phyloP scores from a whole-genome alignment of 2,888 invertebrate species.

The Drosophila meridiana region DNA sequence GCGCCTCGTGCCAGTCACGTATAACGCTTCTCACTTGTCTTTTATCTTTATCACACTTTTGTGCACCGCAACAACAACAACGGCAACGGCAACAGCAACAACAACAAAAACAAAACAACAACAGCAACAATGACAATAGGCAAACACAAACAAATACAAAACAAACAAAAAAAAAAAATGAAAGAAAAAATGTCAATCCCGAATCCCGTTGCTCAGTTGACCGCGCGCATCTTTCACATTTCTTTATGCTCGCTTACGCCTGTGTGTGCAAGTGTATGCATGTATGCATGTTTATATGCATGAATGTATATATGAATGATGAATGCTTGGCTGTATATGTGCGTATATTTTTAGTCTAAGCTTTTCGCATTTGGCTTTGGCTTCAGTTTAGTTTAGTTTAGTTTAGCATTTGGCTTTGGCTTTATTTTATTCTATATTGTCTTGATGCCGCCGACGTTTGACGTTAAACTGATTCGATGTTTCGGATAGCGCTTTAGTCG shows the following conservation, averaged over 20 bases:
- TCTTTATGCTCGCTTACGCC: conserved; percentile 50
- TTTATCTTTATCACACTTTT: conserved; percentile 43
- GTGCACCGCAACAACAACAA: conserved; percentile 30
- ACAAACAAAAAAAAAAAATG: conserved; percentile 3
- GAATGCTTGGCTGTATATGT: conserved; percentile 19
- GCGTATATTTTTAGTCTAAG: conserved; percentile 39
- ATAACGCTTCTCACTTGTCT: conserved; percentile 27
- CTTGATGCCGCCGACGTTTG: conserved; percentile 82
- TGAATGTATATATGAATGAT: conserved; percentile 13
- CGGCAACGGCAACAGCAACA: conserved; percentile 20
- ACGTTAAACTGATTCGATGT: conserved; percentile 81
- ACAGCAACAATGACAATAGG: conserved; percentile 32
- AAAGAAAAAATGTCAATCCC: conserved; percentile 40
- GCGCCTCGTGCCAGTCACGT: conserved; percentile 43
- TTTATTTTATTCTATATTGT: conserved; percentile 66
- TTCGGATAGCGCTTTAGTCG: conserved; percentile 74
- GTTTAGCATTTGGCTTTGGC: conserved; percentile 35
- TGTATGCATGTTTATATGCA: conserved; percentile 14
- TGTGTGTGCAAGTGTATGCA: conserved; percentile 20
- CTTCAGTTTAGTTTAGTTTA: conserved; percentile 22
- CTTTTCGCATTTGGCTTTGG: conserved; percentile 20
- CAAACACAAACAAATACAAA: conserved; percentile 17
- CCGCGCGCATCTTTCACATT: conserved; percentile 57
- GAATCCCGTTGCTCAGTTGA: conserved; percentile 53
- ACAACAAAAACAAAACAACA: conserved; percentile 26